Conservation (phyloP, 2,797 vertebrate genomes). For the Taeniopygia guttata region DNA sequence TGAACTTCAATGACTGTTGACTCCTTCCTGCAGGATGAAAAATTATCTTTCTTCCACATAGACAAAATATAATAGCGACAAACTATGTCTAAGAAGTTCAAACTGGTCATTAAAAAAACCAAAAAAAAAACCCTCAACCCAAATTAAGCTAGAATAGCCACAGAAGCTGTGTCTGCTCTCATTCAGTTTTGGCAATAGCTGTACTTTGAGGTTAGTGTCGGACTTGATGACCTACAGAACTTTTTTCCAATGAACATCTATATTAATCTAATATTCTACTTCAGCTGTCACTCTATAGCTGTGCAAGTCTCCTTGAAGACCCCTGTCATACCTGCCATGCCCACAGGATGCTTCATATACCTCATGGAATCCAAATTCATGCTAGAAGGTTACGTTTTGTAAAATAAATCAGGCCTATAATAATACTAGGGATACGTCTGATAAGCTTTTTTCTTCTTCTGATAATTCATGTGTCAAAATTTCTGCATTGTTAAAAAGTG, state of each 20-base stretch:
- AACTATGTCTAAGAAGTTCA: not conserved
- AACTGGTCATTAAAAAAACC: not conserved
- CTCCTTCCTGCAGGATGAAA: not conserved
- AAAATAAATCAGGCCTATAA: not conserved
- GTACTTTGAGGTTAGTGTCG: rapidly evolving
- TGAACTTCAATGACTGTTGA: not conserved
- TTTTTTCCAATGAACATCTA: not conserved
- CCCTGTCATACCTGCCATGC: not conserved
- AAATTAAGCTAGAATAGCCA: not conserved
- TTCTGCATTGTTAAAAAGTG: not conserved
- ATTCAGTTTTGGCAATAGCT: not conserved
- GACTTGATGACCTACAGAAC: not conserved
- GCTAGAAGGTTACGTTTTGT: not conserved
- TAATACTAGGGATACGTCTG: not conserved
- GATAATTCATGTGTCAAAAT: not conserved
- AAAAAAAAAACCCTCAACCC: rapidly evolving
- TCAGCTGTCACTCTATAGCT: not conserved
- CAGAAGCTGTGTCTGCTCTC: not conserved
- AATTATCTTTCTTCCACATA: not conserved
- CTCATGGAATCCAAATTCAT: not conserved
- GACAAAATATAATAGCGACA: no score
- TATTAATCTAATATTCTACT: not conserved
- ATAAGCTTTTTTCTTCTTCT: not conserved
- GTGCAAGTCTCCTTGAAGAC: not conserved
- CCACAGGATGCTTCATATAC: not conserved